phyloP scores from a whole-genome alignment of 2,797 vertebrate species.

The Syngnathus acus region DNA sequence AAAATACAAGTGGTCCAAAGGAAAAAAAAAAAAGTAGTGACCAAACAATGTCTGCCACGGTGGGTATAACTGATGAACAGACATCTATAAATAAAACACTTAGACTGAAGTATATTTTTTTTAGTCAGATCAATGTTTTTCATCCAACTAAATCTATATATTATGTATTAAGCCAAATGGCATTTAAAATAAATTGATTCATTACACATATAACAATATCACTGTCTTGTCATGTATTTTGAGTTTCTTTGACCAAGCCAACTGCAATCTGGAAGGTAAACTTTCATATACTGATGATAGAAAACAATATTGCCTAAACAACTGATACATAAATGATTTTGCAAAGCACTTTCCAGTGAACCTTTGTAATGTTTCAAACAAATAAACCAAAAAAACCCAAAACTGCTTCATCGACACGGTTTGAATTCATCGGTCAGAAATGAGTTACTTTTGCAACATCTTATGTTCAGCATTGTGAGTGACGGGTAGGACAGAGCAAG shows the following conservation, averaged over 20 bases:
- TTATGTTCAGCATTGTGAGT: not conserved
- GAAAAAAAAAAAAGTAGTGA: not conserved
- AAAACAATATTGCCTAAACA: no score
- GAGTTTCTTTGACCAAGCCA: no score
- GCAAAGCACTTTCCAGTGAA: no score
- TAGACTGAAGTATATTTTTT: not conserved
- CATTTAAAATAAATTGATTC: no score
- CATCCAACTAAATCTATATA: not conserved
- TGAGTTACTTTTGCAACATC: no score
- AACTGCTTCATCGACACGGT: no score
- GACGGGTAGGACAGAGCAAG: not conserved
- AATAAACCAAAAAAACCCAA: not conserved
- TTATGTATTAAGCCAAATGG: not conserved
- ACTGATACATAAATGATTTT: no score
- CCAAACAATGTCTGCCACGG: not conserved
- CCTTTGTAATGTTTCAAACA: conserved; percentile 1
- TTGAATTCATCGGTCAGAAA: not conserved
- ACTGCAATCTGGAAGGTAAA: no score
- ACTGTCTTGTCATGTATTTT: no score
- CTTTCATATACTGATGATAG: no score
- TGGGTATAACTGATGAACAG: not conserved
- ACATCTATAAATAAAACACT: not conserved
- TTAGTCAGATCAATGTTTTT: not conserved
- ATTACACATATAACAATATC: no score
- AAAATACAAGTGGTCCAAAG: not conserved